Evolutionary conservation across 1,140 invertebrate genomes (phyloP).

Genomic region (Tetragonula clypearis): DNA sequence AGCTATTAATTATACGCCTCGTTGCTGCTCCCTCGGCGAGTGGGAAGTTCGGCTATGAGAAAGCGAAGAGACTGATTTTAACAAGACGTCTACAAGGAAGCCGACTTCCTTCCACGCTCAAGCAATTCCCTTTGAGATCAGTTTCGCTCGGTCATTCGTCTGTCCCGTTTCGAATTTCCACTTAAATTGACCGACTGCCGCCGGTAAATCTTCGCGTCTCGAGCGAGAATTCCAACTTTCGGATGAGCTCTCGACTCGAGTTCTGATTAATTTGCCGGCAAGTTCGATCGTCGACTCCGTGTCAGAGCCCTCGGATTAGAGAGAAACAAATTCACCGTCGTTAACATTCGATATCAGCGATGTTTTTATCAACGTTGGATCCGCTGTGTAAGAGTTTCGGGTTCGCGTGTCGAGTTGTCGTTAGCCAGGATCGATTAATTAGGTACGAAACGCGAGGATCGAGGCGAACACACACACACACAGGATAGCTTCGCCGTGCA

Average conservation of each 20-base stretch:
- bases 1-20: slow-evolving; percentile 41
- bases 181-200: slow-evolving; percentile 10
- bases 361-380: not conserved
- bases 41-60: not conserved
- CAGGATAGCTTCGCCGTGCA: no score
- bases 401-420: not conserved
- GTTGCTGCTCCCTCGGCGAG: not conserved
- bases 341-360: not conserved
- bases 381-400: not conserved
- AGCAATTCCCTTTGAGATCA: slow-evolving; percentile 34
- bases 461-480: no score
- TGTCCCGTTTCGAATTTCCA: slow-evolving; percentile 23
- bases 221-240: not conserved
- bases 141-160: slow-evolving; percentile 8
- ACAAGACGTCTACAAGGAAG: slow-evolving; percentile 21
- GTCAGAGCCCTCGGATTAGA: not conserved
- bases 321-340: not conserved
- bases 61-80: slow-evolving; percentile 32
- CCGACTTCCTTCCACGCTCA: not conserved
- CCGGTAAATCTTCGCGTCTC: slow-evolving; percentile 1
- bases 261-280: not conserved
- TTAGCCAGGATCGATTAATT: not conserved
- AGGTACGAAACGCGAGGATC: not conserved
- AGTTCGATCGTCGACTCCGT: not conserved
- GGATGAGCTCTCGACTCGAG: not conserved